Base-by-base conservation (phyloP, 2,113 vertebrate species). In the Callaeas wilsoni region DNA sequence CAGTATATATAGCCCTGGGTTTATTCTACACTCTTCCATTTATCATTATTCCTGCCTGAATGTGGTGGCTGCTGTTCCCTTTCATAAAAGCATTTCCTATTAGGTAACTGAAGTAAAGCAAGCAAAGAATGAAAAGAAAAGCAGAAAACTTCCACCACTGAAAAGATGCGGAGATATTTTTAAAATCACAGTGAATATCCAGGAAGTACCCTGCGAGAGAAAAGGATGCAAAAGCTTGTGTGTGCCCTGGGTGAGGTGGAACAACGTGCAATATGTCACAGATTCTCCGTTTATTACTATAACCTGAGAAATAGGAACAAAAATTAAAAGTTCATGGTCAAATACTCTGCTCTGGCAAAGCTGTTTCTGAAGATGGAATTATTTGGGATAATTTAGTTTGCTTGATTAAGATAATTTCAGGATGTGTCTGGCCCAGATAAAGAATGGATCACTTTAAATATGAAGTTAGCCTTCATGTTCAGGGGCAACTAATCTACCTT, bases 261-360 rank as follows among this genome's bases (percentile, higher is more conserved):
- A 57, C 10, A 46, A 30, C 0, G 5, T 6, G n/a, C 26, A 71
- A 3, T 15, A n/a, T 26, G 29, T 25, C 5, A 4, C 5, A 53
- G 37, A 33, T 65, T 77, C 39, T 8, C 21, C 41, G 50, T 59
- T 80, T 39, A 11, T 50, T 70, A 32, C 14, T 33, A 30, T 6
- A 77, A 37, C 25, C 18, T 67, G 29, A 35, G 88, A 82, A 70
- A 47, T 4, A n/a, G 46, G 37, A 84, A 74, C 17, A 12, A 78
- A 92, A 84, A 63, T 23, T 29, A 52, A 11, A 81, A 18, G 12
- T 84, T 70, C 13, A 18, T 26, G 27, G 26, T 68, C 29, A 63
- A 10, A 29, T 29, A 77, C 26, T n/a, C n/a, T 30, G 52, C 69
- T 71, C 74, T 32, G 7, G 44, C 37, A 81, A 64, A 87, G 33